A percentile compares a stretch with the other conserved stretches of the same genome.
Conservation (phyloP, 1,140 invertebrate species). For the Drosophila leontia region DNA sequence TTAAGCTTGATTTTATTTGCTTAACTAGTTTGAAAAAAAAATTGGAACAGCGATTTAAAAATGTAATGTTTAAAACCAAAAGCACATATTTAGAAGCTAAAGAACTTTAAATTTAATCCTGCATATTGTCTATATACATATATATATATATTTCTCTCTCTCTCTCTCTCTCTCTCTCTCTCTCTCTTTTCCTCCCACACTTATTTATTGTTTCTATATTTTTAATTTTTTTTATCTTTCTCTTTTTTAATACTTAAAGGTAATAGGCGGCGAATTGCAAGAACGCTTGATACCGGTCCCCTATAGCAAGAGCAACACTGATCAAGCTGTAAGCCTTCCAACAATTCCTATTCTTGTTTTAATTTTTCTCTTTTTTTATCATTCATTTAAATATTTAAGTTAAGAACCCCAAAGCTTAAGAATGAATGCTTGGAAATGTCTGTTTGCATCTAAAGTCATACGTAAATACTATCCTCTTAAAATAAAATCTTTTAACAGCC, state of each 20-base stretch:
- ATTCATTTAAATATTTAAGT: background rate
- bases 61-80: background rate
- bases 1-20: conserved; percentile 3
- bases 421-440: background rate
- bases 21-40: background rate
- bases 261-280: conserved; percentile 99
- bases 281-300: conserved; percentile 99
- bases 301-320: conserved; percentile 99
- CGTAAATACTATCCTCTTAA: background rate
- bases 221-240: conserved; percentile 68
- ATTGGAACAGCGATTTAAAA: background rate
- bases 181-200: conserved; percentile 57
- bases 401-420: background rate
- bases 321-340: conserved; percentile 97
- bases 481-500: background rate
- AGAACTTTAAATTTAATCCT: background rate
- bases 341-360: conserved; percentile 53
- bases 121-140: conserved; percentile 4
- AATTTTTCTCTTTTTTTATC: background rate
- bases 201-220: conserved; percentile 65
- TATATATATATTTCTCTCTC: background rate
- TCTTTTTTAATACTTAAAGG: conserved; percentile 88
- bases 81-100: background rate
- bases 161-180: conserved; percentile 50
- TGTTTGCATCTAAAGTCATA: background rate